Percentiles rank a stretch among this genome's conserved stretches.
Evolutionary conservation across 2,888 invertebrate genomes (phyloP).

Genomic region (Clunio marinus): DNA sequence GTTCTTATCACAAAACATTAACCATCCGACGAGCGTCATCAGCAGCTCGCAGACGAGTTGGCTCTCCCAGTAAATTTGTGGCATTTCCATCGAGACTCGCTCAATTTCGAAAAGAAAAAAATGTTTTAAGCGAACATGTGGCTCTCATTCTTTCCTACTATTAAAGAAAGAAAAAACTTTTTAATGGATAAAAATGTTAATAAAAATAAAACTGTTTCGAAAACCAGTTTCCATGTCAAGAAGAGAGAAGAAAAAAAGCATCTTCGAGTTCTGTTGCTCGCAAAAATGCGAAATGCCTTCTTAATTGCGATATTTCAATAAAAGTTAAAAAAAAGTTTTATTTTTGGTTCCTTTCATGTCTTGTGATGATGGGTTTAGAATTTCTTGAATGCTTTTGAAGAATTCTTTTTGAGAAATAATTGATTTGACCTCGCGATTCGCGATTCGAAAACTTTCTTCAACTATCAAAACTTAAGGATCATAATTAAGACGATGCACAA

Average conservation of each 20-base stretch:
- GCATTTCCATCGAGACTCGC: neutral
- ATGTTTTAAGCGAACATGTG: neutral
- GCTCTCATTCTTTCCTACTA: conserved; percentile 6
- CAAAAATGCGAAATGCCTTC: conserved; percentile 10
- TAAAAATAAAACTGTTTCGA: conserved; percentile 1
- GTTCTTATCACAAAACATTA: neutral
- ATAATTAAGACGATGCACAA: no score
- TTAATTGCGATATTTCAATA: neutral
- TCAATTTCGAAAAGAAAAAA: neutral
- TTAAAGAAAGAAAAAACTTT: neutral
- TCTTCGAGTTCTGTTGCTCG: neutral
- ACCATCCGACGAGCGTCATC: neutral
- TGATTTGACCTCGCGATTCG: conserved; percentile 5
- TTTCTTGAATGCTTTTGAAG: neutral
- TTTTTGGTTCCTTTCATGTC: neutral
- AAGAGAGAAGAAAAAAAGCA: neutral
- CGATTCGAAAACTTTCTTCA: neutral
- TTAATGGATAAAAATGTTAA: conserved; percentile 6
- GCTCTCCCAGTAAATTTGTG: neutral
- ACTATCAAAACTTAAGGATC: no score
- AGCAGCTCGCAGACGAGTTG: neutral
- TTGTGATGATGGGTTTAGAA: conserved; percentile 1
- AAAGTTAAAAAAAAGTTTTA: no score
- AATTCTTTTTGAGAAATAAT: neutral
- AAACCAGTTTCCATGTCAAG: neutral